phyloP scores from a whole-genome alignment of 2,797 vertebrate genomes.

The Sarcophilus harrisii region DNA sequence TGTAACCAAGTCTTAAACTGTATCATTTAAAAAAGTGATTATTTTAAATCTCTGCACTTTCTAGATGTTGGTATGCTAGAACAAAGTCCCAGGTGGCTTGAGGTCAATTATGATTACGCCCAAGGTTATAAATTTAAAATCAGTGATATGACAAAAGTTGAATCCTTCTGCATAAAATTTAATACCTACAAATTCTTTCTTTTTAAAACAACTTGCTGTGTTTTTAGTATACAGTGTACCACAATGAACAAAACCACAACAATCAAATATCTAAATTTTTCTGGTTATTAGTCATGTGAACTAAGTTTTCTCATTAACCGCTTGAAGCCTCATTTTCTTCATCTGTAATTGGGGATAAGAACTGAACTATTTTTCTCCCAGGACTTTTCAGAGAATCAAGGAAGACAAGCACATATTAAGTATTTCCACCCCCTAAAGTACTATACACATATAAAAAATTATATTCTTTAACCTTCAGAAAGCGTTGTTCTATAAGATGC shows the following conservation, averaged over 20 bases:
- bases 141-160: not conserved
- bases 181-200: not conserved
- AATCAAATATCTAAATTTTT: not conserved
- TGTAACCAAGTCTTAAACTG: not conserved
- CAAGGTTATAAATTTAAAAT: too few relatives aligned
- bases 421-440: not conserved
- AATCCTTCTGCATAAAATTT: not conserved
- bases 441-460: not conserved
- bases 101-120: too few relatives aligned
- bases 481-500: not conserved
- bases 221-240: not conserved
- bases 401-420: not conserved
- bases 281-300: not conserved
- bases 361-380: not conserved
- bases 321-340: not conserved
- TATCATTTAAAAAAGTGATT: not conserved
- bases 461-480: not conserved
- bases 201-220: not conserved
- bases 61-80: not conserved
- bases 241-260: not conserved
- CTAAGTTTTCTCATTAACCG: too few relatives aligned
- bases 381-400: not conserved
- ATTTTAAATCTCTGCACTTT: not conserved
- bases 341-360: not conserved
- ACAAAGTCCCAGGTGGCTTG: too few relatives aligned